These are phyloP conservation scores for Lepilemur septentrionalis DNA, from an alignment of 2,797 vertebrate genomes.

Conservation along the genomic window DNA sequence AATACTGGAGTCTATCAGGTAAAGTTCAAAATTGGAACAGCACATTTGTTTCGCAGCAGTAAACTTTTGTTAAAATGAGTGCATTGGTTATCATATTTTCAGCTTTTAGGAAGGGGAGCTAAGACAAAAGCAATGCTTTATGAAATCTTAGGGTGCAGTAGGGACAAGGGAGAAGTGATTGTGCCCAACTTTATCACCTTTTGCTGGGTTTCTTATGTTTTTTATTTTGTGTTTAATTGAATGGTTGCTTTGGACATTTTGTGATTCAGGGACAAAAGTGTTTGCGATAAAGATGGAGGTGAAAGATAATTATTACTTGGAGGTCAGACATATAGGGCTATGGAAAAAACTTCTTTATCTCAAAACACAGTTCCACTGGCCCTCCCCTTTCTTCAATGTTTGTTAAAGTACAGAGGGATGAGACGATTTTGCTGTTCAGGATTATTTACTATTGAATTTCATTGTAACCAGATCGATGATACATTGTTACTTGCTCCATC, in stretches of 20 bases:
- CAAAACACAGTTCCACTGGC: background rate
- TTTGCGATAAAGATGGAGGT: slow-evolving; percentile 20
- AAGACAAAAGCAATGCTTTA: background rate
- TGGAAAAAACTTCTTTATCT: background rate
- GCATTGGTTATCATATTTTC: background rate
- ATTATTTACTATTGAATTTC: slow-evolving; percentile 47
- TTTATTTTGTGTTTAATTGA: background rate
- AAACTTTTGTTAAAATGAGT: background rate
- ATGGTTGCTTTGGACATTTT: background rate
- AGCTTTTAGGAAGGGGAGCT: background rate
- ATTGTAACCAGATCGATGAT: background rate
- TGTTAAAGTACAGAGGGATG: background rate
- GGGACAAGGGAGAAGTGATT: background rate
- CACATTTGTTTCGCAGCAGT: background rate
- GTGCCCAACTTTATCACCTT: background rate
- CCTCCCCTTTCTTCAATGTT: background rate
- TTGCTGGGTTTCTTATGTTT: background rate
- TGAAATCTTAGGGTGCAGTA: background rate
- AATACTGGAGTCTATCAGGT: background rate
- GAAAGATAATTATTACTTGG: background rate
- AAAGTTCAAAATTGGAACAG: background rate
- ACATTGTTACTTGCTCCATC: background rate
- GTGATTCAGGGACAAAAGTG: background rate
- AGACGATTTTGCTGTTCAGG: background rate
- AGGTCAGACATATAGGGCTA: background rate